Evolutionary conservation across 2,888 invertebrate genomes (phyloP).

Genomic region (Andrena bicolor): DNA sequence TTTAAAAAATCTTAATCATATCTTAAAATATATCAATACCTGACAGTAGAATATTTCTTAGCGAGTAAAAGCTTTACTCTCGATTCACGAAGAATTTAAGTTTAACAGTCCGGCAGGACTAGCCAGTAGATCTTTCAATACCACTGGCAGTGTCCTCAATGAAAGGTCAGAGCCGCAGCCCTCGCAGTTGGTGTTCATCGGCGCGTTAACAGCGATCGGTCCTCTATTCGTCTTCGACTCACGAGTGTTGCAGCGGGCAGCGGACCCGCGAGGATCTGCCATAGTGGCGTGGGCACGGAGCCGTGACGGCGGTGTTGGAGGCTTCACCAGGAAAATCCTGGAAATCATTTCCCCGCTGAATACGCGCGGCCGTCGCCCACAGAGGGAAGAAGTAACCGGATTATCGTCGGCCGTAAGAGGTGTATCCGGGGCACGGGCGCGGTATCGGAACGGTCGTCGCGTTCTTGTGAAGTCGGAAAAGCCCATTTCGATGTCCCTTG

Average conservation of each 20-base stretch:
- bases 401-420: slow-evolving; percentile 65
- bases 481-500: slow-evolving; percentile 77
- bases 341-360: slow-evolving; percentile 59
- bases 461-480: slow-evolving; percentile 74
- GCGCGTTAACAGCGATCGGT: slow-evolving; percentile 41
- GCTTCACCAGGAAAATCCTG: slow-evolving; percentile 49
- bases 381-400: slow-evolving; percentile 66
- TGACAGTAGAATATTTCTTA: too few species aligned
- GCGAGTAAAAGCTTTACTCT: too few species aligned
- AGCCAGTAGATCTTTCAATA: not conserved
- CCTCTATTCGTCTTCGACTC: slow-evolving; percentile 1
- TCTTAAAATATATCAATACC: too few species aligned
- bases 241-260: not conserved
- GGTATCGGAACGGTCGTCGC: slow-evolving; percentile 61
- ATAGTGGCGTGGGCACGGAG: slow-evolving; percentile 1
- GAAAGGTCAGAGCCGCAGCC: not conserved
- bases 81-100: too few species aligned
- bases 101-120: too few species aligned
- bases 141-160: too few species aligned
- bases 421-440: slow-evolving; percentile 39
- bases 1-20: too few species aligned
- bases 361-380: slow-evolving; percentile 21
- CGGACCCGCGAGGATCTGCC: slow-evolving; percentile 22
- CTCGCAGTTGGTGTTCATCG: not conserved
- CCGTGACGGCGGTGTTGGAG: not conserved